Conservation (phyloP, 1,140 invertebrate species). For the Polypedilum vanderplanki region DNA sequence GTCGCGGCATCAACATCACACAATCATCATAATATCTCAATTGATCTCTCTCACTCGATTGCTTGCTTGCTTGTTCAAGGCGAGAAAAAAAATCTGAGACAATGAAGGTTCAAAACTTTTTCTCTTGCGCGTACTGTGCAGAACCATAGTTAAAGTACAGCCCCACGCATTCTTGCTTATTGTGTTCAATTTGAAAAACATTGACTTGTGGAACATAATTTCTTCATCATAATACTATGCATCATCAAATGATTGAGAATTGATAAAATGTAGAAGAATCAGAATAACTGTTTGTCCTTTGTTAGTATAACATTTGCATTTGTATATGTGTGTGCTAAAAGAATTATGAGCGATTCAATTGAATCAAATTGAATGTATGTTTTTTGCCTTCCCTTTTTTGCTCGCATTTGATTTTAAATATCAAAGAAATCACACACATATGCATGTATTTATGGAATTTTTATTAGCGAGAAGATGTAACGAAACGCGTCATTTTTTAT, state of each 20-base stretch:
- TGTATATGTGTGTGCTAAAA: constrained; percentile 2
- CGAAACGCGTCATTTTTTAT: not conserved
- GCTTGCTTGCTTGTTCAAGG: not conserved
- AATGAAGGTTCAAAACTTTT: not conserved
- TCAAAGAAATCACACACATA: not conserved
- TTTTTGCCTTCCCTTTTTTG: not conserved
- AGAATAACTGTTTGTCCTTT: no score
- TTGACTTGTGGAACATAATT: not conserved
- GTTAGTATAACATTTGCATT: no score
- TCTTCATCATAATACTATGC: not conserved
- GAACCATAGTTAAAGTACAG: not conserved
- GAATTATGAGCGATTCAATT: not conserved
- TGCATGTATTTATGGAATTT: not conserved
- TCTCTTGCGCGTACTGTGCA: not conserved
- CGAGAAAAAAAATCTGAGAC: no score
- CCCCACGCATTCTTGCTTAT: not conserved
- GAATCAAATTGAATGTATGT: constrained; percentile 13
- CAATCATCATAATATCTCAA: constrained; percentile 18
- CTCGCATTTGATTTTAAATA: not conserved
- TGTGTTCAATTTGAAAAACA: not conserved
- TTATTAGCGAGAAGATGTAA: not conserved
- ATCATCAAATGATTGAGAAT: no score
- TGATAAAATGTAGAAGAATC: no score
- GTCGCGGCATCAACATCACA: constrained; percentile 2
- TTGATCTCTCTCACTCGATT: not conserved